Conservation (phyloP, 2,888 invertebrate genomes). For the Chironomus riparius region DNA sequence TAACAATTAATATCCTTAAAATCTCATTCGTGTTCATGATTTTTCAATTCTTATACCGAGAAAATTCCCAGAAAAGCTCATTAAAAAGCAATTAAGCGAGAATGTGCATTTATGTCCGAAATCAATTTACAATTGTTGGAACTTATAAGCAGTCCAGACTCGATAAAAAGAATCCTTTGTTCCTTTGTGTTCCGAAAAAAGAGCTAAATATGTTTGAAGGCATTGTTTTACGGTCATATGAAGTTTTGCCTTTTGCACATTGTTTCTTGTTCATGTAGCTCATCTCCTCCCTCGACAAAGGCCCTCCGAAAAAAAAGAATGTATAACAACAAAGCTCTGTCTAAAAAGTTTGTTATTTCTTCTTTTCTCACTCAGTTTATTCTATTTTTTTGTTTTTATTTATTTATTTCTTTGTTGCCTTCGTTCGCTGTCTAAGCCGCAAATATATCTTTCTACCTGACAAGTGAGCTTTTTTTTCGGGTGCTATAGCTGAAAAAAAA, state of each 20-base stretch:
- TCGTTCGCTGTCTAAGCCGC: not conserved
- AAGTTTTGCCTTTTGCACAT: not conserved
- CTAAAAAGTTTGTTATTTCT: not conserved
- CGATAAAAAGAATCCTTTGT: too few species aligned
- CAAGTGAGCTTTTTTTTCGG: not conserved
- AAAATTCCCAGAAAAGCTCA: too few species aligned
- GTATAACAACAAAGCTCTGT: not conserved
- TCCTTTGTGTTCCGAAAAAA: too few species aligned
- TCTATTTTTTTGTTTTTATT: not conserved
- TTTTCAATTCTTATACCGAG: too few species aligned
- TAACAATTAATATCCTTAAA: too few species aligned
- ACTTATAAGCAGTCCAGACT: too few species aligned
- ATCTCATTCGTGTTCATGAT: too few species aligned
- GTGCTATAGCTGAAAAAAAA: too few species aligned
- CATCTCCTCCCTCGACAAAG: not conserved
- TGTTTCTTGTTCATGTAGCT: not conserved
- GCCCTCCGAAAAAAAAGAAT: too few species aligned
- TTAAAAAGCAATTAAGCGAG: too few species aligned
- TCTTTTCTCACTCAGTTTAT: not conserved
- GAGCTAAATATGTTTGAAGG: not conserved
- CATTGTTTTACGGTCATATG: not conserved
- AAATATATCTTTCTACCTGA: not conserved
- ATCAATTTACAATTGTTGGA: too few species aligned
- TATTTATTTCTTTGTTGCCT: not conserved
- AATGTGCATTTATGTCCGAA: too few species aligned